A percentile compares a stretch with the other conserved stretches of the same genome.
These are phyloP conservation scores for Falco cherrug DNA, from an alignment of 2,797 vertebrate genomes.

Conservation along the genomic window DNA sequence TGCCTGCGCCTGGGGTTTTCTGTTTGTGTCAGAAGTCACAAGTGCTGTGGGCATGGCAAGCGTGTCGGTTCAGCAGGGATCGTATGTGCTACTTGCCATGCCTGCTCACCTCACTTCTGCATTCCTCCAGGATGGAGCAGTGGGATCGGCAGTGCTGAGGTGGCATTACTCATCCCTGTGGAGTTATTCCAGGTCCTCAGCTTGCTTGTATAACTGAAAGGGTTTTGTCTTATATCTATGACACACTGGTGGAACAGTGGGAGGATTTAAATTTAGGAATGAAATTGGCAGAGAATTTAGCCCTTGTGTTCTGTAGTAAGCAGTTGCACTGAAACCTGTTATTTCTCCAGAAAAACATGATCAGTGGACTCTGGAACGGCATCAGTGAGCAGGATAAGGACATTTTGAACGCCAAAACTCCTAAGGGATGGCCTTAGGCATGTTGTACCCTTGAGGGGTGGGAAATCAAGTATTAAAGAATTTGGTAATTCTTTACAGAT, in stretches of 20 bases:
- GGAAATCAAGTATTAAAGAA: background rate
- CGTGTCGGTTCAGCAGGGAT: rapidly evolving
- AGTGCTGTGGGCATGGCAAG: background rate
- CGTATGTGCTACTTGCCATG: rapidly evolving
- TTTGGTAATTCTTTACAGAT: background rate
- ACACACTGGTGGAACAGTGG: background rate
- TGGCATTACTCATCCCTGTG: background rate
- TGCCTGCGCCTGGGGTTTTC: background rate
- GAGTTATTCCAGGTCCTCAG: constrained; percentile 33
- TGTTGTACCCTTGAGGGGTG: background rate
- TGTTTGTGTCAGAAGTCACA: background rate
- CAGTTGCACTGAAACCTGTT: background rate
- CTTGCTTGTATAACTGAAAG: background rate
- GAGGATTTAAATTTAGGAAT: background rate
- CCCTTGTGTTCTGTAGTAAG: background rate
- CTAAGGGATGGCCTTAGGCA: too few relatives aligned
- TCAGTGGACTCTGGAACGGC: background rate
- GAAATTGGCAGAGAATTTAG: background rate
- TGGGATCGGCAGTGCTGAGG: background rate
- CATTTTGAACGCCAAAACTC: background rate
- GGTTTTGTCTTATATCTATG: background rate
- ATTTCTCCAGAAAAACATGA: background rate
- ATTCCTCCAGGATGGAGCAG: background rate
- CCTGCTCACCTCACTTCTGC: background rate
- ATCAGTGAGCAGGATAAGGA: background rate